Base-by-base conservation (phyloP, 2,113 vertebrate species). In the Epinephelus fuscoguttatus region DNA sequence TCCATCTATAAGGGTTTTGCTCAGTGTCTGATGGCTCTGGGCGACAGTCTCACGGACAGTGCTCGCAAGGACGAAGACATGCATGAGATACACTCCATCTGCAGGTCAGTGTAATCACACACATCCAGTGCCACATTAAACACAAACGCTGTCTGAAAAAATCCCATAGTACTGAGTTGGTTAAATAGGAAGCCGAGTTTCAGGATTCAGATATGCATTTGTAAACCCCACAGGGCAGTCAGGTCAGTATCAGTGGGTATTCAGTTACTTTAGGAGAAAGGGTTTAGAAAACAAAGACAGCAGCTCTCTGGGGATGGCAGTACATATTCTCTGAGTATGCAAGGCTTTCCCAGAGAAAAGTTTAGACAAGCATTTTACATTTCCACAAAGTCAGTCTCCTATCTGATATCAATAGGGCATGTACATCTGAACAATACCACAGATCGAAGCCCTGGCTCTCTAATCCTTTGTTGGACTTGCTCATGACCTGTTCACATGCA, bases 1-100 rank as follows among this genome's bases (percentile, higher is more conserved):
- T 96, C 96, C 89, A 98, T 99, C 95, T 99, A 98, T 93, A 97
- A 96, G 92, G 98, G 98, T 60, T 99, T 99, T 1, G 98, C 98
- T 0, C 92, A 94, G 70, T 99, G 98, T 94, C 96, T 99, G 77
- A 96, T 99, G 94, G 96, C 96, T 76, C 93, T 99, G 70, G 98
- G 98, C 49, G 97, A 99, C 78, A 94, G 97, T 91, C 96, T 99
- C 96, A 95, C 94, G 27, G 95, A 90, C 91, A 90, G 71, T 15
- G 90, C 95, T 17, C 91, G 75, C 89, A 94, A 76, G 76, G 93
- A 95, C 3, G 95, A 89, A 55, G 95, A 97, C 80, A 85, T 47
- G 0, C 95, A 97, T 70, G 96, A 99, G 90, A 95, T 99, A 66
- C 97, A 99, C 88, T 96, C 96, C 74, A 94, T 99, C 93, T 99